phyloP scores from a whole-genome alignment of 1,140 invertebrate genomes.

The Rhyacophila brunnea region DNA sequence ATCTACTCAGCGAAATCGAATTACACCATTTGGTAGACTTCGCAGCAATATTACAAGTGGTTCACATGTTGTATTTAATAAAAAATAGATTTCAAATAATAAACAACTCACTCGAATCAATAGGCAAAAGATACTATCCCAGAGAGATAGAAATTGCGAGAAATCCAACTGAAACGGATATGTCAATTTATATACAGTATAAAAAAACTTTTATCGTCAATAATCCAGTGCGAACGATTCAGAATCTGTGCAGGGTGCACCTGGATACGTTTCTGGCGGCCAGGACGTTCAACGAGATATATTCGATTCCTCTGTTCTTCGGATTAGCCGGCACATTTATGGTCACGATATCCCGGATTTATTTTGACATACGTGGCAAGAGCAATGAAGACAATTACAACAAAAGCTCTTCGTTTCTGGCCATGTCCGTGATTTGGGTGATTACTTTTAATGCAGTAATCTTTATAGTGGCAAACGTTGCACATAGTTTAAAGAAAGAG shows the following conservation, averaged over 20 bases:
- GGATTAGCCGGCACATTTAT: conserved; percentile 12
- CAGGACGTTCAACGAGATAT: conserved; percentile 8
- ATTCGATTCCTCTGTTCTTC: conserved; percentile 6
- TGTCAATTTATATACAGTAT: conserved; percentile 2
- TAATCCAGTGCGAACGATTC: conserved; percentile 1
- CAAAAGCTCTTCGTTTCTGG: background rate
- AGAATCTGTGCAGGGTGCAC: conserved; percentile 16
- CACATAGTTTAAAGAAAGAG: background rate
- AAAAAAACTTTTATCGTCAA: conserved; percentile 6
- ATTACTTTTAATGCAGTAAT: conserved; percentile 5
- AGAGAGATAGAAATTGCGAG: background rate
- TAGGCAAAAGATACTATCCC: background rate
- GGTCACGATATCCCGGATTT: conserved; percentile 12
- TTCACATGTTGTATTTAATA: conserved; percentile 1
- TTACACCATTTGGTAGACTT: background rate
- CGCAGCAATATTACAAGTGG: conserved; percentile 4
- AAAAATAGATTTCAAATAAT: conserved; percentile 11
- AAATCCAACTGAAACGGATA: background rate
- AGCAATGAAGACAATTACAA: background rate
- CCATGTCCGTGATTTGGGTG: background rate
- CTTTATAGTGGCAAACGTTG: background rate
- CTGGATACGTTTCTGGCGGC: conserved; percentile 1
- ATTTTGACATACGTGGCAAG: conserved; percentile 4
- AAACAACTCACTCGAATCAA: conserved; percentile 7
- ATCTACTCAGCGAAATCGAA: conserved; percentile 2